A percentile compares a stretch with the other conserved stretches of the same genome.
phyloP scores from a whole-genome alignment of 2,888 invertebrate genomes.

The Nephrotoma flavescens region DNA sequence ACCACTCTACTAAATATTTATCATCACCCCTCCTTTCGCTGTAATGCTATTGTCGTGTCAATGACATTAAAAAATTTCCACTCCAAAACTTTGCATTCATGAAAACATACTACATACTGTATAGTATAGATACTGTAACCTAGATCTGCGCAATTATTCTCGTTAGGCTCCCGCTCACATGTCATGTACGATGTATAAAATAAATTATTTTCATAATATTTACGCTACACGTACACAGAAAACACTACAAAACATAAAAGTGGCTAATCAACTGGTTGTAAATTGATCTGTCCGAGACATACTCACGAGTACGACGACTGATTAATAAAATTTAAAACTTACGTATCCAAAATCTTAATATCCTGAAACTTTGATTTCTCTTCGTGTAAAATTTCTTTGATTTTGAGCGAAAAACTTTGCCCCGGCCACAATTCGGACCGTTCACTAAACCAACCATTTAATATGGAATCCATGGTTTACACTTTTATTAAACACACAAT shows the following conservation, averaged over 20 bases:
- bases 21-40: too few relatives aligned
- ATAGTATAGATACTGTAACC: too few relatives aligned
- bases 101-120: too few relatives aligned
- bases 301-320: not conserved
- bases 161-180: not conserved
- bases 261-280: not conserved
- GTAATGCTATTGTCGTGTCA: too few relatives aligned
- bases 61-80: too few relatives aligned
- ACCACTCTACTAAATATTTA: too few relatives aligned
- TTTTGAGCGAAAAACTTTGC: constrained; percentile 72
- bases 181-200: not conserved
- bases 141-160: not conserved
- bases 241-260: not conserved
- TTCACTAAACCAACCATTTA: constrained; percentile 88
- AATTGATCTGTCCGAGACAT: not conserved
- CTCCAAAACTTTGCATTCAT: too few relatives aligned
- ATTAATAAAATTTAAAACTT: constrained; percentile 22
- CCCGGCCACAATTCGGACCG: constrained; percentile 83
- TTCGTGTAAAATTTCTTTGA: constrained; percentile 60
- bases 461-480: constrained; percentile 48
- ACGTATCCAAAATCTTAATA: constrained; percentile 69
- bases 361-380: constrained; percentile 76
- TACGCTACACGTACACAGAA: not conserved
- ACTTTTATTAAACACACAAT: not conserved
- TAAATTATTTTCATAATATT: not conserved